Conservation (phyloP, 2,797 vertebrate genomes). For the Gila robusta region DNA sequence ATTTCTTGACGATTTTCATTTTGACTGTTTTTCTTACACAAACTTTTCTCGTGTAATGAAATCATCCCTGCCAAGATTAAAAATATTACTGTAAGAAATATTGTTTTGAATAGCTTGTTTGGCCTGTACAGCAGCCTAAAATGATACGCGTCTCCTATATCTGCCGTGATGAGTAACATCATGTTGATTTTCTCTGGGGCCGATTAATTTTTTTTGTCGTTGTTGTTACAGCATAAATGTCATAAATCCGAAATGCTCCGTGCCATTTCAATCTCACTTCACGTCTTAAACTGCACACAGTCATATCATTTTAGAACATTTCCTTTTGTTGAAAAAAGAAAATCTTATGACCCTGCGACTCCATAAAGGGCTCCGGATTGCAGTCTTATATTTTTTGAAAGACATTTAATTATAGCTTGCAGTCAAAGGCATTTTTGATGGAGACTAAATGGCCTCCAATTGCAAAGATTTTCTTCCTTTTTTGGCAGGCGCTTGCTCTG, state of each 20-base stretch:
- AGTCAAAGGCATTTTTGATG: constrained; percentile 72
- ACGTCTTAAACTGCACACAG: constrained; percentile 25
- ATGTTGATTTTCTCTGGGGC: not conserved
- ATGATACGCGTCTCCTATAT: not conserved
- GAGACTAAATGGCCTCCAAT: constrained; percentile 75
- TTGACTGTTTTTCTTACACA: not conserved
- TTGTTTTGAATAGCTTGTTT: not conserved
- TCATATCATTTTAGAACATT: constrained; percentile 41
- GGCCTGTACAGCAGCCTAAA: not conserved
- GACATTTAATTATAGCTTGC: constrained; percentile 84
- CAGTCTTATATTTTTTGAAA: constrained; percentile 81
- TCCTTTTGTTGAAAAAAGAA: constrained; percentile 68
- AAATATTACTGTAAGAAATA: not conserved
- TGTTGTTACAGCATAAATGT: constrained; percentile 17
- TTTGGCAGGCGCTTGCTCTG: constrained; percentile 68
- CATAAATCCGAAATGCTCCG: constrained; percentile 4
- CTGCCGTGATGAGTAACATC: not conserved
- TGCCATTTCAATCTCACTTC: constrained; percentile 15
- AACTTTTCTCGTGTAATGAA: not conserved
- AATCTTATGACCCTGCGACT: constrained; percentile 75
- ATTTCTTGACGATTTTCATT: not conserved
- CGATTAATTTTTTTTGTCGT: too few relatives aligned
- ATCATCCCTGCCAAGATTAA: not conserved
- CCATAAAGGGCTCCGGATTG: constrained; percentile 76
- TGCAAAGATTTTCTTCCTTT: constrained; percentile 80